Conservation (phyloP, 92 coral and sea anemone genomes). For the Muricea muricata region DNA sequence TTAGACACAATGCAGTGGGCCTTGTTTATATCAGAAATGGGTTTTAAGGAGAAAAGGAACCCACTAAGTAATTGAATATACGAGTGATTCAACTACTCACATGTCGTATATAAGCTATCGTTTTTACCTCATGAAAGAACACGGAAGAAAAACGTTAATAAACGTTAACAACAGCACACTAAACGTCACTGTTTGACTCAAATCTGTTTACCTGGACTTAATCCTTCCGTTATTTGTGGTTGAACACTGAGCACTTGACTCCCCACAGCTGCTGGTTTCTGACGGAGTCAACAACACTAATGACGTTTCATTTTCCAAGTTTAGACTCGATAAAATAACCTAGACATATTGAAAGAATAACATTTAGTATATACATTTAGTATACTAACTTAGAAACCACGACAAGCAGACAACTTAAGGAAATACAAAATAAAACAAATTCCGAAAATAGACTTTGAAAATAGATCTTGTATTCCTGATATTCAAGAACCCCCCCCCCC, state of each 20-base stretch:
- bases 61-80: not conserved
- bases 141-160: not conserved
- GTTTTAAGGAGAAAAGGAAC: too few species aligned
- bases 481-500: too few species aligned
- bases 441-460: too few species aligned
- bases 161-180: too few species aligned
- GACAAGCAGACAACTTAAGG: too few species aligned
- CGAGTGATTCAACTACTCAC: not conserved
- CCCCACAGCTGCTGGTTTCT: constrained; percentile 75
- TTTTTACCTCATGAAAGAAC: not conserved
- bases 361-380: not conserved
- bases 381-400: not conserved
- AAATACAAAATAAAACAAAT: too few species aligned
- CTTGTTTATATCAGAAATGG: too few species aligned
- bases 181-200: not conserved
- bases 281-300: constrained; percentile 72
- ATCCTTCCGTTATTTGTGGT: constrained; percentile 64
- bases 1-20: too few species aligned
- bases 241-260: constrained; percentile 79
- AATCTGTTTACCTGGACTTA: constrained; percentile 76
- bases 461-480: too few species aligned
- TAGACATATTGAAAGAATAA: constrained; percentile 32
- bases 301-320: constrained; percentile 86
- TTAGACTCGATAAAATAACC: constrained; percentile 79
- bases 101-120: too few species aligned